Percentiles rank a stretch among this genome's conserved stretches.
Evolutionary conservation across 1,140 invertebrate species (phyloP).

Genomic region (Andrena cerasifolii): DNA sequence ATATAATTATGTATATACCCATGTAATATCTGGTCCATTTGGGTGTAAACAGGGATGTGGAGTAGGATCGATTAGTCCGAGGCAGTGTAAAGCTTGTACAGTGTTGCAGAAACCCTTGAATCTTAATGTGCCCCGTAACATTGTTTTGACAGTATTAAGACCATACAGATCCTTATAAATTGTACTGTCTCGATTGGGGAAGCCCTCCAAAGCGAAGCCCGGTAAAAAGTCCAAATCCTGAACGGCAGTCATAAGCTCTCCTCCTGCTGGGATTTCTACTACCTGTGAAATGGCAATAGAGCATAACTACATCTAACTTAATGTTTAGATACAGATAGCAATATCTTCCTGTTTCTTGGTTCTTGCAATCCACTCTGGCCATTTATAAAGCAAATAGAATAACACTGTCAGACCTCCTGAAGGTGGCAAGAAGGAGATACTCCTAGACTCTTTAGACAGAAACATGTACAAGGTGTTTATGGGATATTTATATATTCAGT

Average conservation of each 20-base stretch:
- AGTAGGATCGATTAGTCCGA: constrained; percentile 94
- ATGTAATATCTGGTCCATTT: constrained; percentile 97
- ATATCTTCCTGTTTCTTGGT: too few species aligned
- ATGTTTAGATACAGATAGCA: constrained; percentile 8
- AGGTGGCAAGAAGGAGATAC: too few species aligned
- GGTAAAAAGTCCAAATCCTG: constrained; percentile 94
- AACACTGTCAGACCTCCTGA: too few species aligned
- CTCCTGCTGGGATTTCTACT: constrained; percentile 94
- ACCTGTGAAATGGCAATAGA: constrained; percentile 82
- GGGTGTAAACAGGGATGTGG: constrained; percentile 95
- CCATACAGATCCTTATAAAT: constrained; percentile 95
- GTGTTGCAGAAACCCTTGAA: constrained; percentile 96
- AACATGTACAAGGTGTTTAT: too few species aligned
- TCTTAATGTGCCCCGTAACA: constrained; percentile 95
- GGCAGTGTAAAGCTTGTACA: constrained; percentile 91
- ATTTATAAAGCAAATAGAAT: too few species aligned
- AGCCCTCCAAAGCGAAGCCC: constrained; percentile 98
- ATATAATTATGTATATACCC: constrained; percentile 86
- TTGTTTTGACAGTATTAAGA: constrained; percentile 91
- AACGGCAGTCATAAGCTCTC: constrained; percentile 91
- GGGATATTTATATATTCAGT: too few species aligned
- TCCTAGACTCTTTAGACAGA: too few species aligned
- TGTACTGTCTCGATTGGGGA: constrained; percentile 97
- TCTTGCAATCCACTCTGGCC: too few species aligned
- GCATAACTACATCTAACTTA: constrained; percentile 4